A percentile compares a stretch with the other conserved stretches of the same genome.
Evolutionary conservation across 2,797 vertebrate species (phyloP).

Genomic region (Pangasius macronema): DNA sequence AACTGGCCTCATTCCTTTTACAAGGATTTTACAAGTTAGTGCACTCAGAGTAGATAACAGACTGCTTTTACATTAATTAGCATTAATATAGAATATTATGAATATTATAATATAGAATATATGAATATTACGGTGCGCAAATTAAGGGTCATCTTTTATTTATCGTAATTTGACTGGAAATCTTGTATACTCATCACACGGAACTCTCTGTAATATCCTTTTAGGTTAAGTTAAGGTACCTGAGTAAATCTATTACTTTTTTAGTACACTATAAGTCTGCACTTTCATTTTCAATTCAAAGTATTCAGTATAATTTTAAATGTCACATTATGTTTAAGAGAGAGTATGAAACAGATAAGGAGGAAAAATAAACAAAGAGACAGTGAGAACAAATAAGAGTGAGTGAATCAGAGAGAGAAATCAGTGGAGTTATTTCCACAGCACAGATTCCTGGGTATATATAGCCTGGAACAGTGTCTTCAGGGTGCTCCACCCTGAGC

Average conservation of each 20-base stretch:
- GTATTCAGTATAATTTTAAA: neutral
- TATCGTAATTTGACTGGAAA: no score
- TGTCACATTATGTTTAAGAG: neutral
- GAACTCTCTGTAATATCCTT: no score
- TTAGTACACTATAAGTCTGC: neutral
- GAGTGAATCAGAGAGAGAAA: constrained; percentile 45
- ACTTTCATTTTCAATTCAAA: neutral
- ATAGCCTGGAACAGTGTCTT: constrained; percentile 50
- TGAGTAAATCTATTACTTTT: neutral
- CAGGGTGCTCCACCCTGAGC: constrained; percentile 35
- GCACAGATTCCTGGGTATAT: constrained; percentile 52
- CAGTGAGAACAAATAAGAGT: constrained; percentile 29
- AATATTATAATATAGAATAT: no score
- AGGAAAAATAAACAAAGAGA: neutral
- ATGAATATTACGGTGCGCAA: neutral
- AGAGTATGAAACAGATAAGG: neutral
- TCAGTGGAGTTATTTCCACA: constrained; percentile 46
- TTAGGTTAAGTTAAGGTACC: neutral
- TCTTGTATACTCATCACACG: no score
- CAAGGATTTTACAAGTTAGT: neutral
- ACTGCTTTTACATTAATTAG: neutral
- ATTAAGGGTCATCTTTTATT: no score
- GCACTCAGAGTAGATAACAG: no score
- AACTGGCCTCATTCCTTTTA: neutral
- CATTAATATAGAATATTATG: neutral